phyloP scores from a whole-genome alignment of 2,113 vertebrate species.

The Phycodurus eques region DNA sequence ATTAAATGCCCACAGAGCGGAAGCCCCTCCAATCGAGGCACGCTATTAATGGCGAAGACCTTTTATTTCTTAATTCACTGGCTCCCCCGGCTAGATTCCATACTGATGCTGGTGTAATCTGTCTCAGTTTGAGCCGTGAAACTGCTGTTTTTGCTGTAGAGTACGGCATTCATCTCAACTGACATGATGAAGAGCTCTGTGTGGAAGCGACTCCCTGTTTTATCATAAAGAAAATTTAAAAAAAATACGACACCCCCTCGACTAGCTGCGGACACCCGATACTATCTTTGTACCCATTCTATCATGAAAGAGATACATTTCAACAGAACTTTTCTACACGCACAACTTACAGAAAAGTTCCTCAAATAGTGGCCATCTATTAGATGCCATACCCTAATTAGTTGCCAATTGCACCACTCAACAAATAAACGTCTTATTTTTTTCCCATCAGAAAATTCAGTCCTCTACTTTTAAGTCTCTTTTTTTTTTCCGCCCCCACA shows the following conservation, averaged over 20 bases:
- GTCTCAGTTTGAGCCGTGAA: conserved; percentile 1
- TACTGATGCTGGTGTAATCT: background rate
- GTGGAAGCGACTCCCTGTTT: background rate
- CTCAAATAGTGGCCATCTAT: no score
- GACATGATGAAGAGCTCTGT: background rate
- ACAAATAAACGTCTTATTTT: no score
- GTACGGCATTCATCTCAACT: background rate
- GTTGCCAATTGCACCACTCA: no score
- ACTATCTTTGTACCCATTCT: background rate
- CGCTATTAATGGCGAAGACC: conserved; percentile 3
- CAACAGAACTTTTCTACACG: background rate
- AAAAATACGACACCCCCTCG: background rate
- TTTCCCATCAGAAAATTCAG: no score
- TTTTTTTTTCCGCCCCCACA: no score
- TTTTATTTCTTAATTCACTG: background rate
- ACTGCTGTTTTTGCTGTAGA: background rate
- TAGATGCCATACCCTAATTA: no score
- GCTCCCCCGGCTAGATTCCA: background rate
- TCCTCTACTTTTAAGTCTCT: background rate
- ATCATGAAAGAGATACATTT: background rate
- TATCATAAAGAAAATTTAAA: background rate
- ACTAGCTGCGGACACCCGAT: background rate
- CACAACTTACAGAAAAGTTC: background rate
- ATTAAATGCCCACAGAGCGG: background rate
- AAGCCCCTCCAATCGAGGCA: background rate